These are phyloP conservation scores for Sinopyrophorus schimmeli DNA, from an alignment of 2,888 invertebrate genomes.

Conservation along the genomic window DNA sequence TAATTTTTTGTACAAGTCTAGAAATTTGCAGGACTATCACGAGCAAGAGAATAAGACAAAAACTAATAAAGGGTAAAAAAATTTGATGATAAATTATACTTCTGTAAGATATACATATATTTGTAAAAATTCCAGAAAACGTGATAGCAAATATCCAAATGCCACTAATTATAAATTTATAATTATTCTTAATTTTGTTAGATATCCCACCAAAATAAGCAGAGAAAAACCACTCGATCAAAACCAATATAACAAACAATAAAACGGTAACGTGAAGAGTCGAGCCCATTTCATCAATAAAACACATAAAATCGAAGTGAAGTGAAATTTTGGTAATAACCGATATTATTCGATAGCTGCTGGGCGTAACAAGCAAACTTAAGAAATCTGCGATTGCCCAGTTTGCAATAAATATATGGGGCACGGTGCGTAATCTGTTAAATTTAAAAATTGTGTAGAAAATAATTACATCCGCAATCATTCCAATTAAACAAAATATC, in stretches of 20 bases:
- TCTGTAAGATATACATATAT: background rate
- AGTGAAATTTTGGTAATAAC: background rate
- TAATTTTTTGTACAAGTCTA: background rate
- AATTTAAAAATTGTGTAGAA: conserved; percentile 1
- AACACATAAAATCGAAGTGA: background rate
- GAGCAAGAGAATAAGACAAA: background rate
- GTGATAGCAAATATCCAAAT: conserved; percentile 4
- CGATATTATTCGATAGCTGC: conserved; percentile 10
- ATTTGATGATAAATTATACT: background rate
- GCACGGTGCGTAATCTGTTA: background rate
- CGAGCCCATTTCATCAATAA: background rate
- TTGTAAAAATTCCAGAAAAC: background rate
- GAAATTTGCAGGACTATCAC: conserved; percentile 5
- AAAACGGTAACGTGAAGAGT: background rate
- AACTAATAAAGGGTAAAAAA: background rate
- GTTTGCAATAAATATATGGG: conserved; percentile 3
- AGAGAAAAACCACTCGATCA: conserved; percentile 8
- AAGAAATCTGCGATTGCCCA: conserved; percentile 20
- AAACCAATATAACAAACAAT: conserved; percentile 2
- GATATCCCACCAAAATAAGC: conserved; percentile 5
- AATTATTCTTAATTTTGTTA: conserved; percentile 2
- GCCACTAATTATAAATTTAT: background rate
- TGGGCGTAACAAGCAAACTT: conserved; percentile 12
- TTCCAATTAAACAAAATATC: conserved; percentile 2
- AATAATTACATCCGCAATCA: conserved; percentile 2